A percentile compares a stretch with the other conserved stretches of the same genome.
phyloP scores from a whole-genome alignment of 2,113 vertebrate genomes.

The Phyllostomus discolor region DNA sequence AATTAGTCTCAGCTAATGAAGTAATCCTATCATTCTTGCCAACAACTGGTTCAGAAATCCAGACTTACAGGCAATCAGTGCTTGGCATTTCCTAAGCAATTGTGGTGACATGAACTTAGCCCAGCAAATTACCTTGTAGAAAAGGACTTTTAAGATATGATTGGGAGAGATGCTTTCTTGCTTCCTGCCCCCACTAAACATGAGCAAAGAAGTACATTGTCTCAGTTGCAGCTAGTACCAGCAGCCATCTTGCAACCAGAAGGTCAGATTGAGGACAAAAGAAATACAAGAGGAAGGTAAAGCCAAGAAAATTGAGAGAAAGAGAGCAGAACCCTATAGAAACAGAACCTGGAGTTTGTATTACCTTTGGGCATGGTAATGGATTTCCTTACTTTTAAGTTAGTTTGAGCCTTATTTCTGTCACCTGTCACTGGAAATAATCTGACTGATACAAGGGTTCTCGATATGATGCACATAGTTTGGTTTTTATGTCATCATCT shows the following conservation, averaged over 20 bases:
- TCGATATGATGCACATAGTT: not conserved
- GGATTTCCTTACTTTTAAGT: constrained; percentile 3
- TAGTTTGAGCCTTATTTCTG: constrained; percentile 13
- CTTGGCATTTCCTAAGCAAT: not conserved
- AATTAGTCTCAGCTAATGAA: not conserved
- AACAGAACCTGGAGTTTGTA: not conserved
- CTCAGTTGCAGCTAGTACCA: not conserved
- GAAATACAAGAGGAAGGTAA: not conserved
- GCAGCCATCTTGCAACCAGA: not conserved
- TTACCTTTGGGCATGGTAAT: not conserved
- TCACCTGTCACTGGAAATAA: not conserved
- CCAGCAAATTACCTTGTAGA: not conserved
- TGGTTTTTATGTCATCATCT: constrained; percentile 23
- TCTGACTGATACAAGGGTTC: not conserved
- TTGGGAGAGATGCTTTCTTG: not conserved
- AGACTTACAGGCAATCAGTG: not conserved
- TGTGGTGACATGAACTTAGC: not conserved
- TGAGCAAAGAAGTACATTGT: not conserved
- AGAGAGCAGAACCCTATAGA: not conserved
- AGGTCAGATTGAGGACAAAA: not conserved
- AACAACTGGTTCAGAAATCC: not conserved
- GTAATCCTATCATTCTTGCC: not conserved
- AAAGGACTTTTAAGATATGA: not conserved
- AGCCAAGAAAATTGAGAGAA: not conserved
- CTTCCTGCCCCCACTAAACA: not conserved